These are phyloP conservation scores for Characodon lateralis DNA, from an alignment of 2,797 vertebrate species.

Conservation along the genomic window DNA sequence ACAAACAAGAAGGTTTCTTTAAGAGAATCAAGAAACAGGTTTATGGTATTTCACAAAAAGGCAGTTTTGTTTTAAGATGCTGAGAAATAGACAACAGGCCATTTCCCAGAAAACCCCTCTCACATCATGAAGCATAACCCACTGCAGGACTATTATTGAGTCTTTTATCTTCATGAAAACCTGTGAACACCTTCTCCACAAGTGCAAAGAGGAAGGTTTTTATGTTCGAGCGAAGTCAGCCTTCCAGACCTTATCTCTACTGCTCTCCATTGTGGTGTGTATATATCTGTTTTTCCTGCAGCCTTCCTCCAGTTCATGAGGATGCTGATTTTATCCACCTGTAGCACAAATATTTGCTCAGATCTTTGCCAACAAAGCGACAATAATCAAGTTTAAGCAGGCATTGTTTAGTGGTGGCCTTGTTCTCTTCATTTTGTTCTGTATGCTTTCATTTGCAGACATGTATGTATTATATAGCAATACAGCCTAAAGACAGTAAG, in stretches of 20 bases:
- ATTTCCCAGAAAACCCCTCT: too few species aligned
- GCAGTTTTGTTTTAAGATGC: too few species aligned
- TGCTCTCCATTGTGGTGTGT: slow-evolving; percentile 19
- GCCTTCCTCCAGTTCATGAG: slow-evolving; percentile 56
- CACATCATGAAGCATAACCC: too few species aligned
- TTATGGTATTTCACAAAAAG: too few species aligned
- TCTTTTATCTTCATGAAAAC: too few species aligned
- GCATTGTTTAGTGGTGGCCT: slow-evolving; percentile 25
- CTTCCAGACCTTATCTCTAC: slow-evolving; percentile 40
- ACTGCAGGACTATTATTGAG: too few species aligned
- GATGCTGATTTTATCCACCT: slow-evolving; percentile 74
- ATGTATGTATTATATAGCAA: background rate
- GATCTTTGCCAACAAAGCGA: slow-evolving; percentile 61
- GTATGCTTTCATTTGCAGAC: background rate
- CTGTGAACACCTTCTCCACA: too few species aligned
- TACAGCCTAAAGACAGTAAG: background rate
- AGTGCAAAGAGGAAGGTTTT: background rate
- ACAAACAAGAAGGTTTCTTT: background rate
- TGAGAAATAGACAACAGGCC: too few species aligned
- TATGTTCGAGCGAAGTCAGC: slow-evolving; percentile 25
- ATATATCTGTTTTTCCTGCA: slow-evolving; percentile 33
- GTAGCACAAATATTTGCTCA: slow-evolving; percentile 73
- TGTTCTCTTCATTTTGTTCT: slow-evolving; percentile 8
- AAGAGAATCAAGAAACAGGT: too few species aligned
- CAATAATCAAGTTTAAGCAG: slow-evolving; percentile 42